Conservation (phyloP, 2,113 vertebrate genomes). For the Anser brachyrhynchus region DNA sequence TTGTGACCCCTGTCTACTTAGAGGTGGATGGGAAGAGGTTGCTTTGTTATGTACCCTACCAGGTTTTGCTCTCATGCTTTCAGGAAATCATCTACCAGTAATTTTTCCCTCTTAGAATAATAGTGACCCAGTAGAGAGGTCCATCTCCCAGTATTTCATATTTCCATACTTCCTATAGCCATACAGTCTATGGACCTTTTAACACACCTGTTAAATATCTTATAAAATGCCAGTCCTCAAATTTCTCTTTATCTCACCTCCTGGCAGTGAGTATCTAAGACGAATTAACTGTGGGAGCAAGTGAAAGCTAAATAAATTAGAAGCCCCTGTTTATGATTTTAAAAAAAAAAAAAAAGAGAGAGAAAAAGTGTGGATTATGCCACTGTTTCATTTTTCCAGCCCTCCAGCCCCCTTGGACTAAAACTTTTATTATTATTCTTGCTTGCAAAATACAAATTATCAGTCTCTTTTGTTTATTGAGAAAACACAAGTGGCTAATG, state of each 20-base stretch:
- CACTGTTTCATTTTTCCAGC: not conserved
- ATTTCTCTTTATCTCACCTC: not conserved
- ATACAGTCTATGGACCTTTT: not conserved
- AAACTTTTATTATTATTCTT: not conserved
- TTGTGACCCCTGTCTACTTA: not conserved
- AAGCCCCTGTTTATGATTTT: not conserved
- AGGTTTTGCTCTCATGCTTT: not conserved
- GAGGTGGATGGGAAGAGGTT: not conserved
- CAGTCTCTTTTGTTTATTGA: not conserved
- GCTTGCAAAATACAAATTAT: not conserved
- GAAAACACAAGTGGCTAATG: not conserved
- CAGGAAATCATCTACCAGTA: not conserved
- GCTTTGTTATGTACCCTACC: not conserved
- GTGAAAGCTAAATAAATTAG: not conserved
- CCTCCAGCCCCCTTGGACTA: not conserved
- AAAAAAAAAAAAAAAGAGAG: not conserved
- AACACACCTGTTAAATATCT: not conserved
- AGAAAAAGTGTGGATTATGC: not conserved
- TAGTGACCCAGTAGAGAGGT: not conserved
- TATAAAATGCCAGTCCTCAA: not conserved
- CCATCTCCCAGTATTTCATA: not conserved
- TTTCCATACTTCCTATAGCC: not conserved
- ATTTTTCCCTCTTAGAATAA: not conserved
- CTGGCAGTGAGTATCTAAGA: not conserved
- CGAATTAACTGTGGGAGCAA: not conserved